Conservation (phyloP, 1,140 invertebrate genomes). For the Drosophila tsacasi region DNA sequence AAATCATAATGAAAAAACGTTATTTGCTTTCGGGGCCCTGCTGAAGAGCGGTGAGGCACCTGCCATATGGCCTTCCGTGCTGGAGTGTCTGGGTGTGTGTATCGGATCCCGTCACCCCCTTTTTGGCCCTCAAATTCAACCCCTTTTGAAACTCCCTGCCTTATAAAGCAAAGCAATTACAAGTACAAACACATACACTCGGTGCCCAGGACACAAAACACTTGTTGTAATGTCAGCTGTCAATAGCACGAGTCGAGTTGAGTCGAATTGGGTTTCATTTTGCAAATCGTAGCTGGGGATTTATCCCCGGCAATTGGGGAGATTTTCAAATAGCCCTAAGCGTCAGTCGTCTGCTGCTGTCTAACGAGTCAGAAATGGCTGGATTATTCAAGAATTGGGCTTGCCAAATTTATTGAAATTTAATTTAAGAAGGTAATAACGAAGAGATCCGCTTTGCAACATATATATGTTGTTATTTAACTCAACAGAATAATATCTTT, state of each 20-base stretch:
- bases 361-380: background rate
- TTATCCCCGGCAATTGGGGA: conserved; percentile 26
- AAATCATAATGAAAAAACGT: conserved; percentile 47
- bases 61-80: conserved; percentile 45
- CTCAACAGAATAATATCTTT: background rate
- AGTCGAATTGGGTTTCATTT: conserved; percentile 31
- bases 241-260: conserved; percentile 45
- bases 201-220: conserved; percentile 34
- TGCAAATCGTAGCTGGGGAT: background rate
- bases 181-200: conserved; percentile 35
- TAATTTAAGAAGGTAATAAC: background rate
- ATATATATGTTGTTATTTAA: background rate
- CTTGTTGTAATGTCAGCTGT: conserved; percentile 56
- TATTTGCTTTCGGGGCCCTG: conserved; percentile 30
- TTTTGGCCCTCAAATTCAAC: conserved; percentile 9
- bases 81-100: conserved; percentile 24
- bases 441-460: too few relatives aligned
- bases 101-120: conserved; percentile 12
- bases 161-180: conserved; percentile 47
- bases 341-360: conserved; percentile 1
- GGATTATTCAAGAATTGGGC: conserved; percentile 5
- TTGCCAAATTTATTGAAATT: conserved; percentile 5
- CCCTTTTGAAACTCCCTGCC: conserved; percentile 3
- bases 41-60: conserved; percentile 34
- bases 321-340: conserved; percentile 22